These are phyloP conservation scores for Andrena cerasifolii DNA, from an alignment of 1,140 invertebrate species.

Conservation along the genomic window DNA sequence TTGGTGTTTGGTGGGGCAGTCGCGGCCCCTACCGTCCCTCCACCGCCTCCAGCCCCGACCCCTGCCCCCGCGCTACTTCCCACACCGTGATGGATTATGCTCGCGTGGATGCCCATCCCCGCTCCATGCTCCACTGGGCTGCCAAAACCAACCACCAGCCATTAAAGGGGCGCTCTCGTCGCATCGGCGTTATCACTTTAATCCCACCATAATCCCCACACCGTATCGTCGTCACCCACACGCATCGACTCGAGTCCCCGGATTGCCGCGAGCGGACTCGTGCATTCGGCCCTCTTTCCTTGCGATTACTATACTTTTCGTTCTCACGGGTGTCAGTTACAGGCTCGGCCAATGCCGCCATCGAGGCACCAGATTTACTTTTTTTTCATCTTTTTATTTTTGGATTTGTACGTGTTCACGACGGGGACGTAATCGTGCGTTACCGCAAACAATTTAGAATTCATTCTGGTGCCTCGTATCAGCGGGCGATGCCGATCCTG, in stretches of 20 bases:
- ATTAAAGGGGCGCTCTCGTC: constrained; percentile 81
- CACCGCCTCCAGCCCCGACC: constrained; percentile 84
- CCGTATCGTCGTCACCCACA: constrained; percentile 79
- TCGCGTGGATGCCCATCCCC: constrained; percentile 84
- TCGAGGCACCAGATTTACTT: not conserved
- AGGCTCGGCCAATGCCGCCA: not conserved
- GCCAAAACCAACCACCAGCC: constrained; percentile 83
- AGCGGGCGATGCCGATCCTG: constrained; percentile 13
- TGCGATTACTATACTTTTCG: not conserved
- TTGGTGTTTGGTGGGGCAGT: constrained; percentile 82
- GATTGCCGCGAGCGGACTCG: constrained; percentile 12
- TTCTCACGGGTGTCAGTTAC: not conserved
- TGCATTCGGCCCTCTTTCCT: constrained; percentile 9
- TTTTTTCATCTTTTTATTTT: too few relatives aligned
- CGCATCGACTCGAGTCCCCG: constrained; percentile 59
- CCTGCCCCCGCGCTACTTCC: constrained; percentile 85
- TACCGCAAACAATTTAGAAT: too few relatives aligned
- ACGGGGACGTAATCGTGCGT: too few relatives aligned
- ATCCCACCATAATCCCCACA: constrained; percentile 65
- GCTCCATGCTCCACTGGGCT: constrained; percentile 83
- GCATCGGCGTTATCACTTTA: constrained; percentile 67
- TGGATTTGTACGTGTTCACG: not conserved
- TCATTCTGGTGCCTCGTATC: not conserved
- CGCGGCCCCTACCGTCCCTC: constrained; percentile 82
- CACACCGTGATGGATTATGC: constrained; percentile 84